Evolutionary conservation across 2,888 invertebrate genomes (phyloP), one percentile per base, ranked within the genome.

Genomic region (Drosophila multiciliata): DNA sequence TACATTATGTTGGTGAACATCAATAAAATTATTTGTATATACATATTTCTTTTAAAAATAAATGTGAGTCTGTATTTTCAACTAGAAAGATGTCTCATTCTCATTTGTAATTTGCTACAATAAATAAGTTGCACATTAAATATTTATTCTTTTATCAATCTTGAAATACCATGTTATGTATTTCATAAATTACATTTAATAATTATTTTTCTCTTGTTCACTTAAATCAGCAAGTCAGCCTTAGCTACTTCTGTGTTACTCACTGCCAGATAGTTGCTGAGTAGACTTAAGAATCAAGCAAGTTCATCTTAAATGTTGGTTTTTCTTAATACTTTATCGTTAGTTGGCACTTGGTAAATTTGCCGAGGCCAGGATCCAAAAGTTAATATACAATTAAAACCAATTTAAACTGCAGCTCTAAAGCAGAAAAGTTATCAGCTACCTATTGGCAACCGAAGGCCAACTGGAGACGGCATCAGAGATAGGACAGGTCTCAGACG

Each of bases 341-440:
- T 79, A 58, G 53, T 68, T 66, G 85, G 65, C 83, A 67, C 57
- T 75, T 73, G 69, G 74, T 66, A 82, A 87, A 87, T 85, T 77
- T 82, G 49, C 77, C 69, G 45, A 67, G 65, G 54, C 20, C 62
- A 50, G 50, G 23, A 42, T 33, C 40, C 58, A 35, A 53, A 65
- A 71, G 75, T 67, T 60, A 66, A 75, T 73, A 83, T 57, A 88
- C 87, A 84, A 84, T 84, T 84, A 84, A 84, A 88, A 80, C 69
- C 69, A 83, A 84, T 88, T 85, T 73, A 68, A 85, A 69, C 83
- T 80, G 74, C 57, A 68, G 64, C 78, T 83, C 66, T 50, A 83
- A 88, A 83, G 82, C 89, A 80, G 67, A 78, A 80, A 86, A 83
- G 71, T 83, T 86, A 83, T 83, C 89, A 68, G 75, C 75, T 83